Evolutionary conservation across 2,797 vertebrate genomes (phyloP), one percentile per base, ranked within the genome.

Genomic region (Labeo calbasu): DNA sequence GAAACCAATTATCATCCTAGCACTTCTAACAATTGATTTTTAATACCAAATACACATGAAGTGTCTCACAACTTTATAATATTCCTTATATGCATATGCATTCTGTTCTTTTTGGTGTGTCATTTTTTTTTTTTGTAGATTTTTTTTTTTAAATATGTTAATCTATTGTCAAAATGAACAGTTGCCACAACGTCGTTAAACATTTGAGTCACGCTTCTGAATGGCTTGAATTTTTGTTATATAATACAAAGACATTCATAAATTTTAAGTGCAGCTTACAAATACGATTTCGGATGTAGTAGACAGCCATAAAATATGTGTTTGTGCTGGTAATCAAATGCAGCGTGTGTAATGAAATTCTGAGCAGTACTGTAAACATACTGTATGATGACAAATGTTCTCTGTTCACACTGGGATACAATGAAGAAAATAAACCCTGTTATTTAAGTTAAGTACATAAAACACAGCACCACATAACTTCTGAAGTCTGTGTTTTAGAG

Each of bases 311-410:
- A 14, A 51, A 51, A 51, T 21, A 21, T 15, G 17, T 36, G 19
- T 79, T 68, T 53, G 32, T 59, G 19, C 13, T 25, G 2, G 15
- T 53, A 5, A 66, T 79, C 10, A 17, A 53, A 79, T 80, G 14
- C 28, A 55, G 65, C 15, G 5, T 25, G 23, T 79, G 19, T 53
- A 68, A 55, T 80, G 9, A 15, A n/a, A 68, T 79, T 68, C 8
- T n/a, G n/a, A 57, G 28, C 19, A 80, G 28, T 68, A 66, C 23
- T 25, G 28, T 53, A n/a, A 68, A 23, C 48, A 51, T 36, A 69
- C 15, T 68, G 65, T 25, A 50, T 48, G 17, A 63, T 48, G 57
- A 78, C 15, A 78, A 78, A 78, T 78, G 43, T 77, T 48, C 40
- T 40, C 53, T 11, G 57, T 28, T 65, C 23, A 43, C 8, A 43